Conservation (phyloP, 2,797 vertebrate species). For the Macrochelys suwanniensis region DNA sequence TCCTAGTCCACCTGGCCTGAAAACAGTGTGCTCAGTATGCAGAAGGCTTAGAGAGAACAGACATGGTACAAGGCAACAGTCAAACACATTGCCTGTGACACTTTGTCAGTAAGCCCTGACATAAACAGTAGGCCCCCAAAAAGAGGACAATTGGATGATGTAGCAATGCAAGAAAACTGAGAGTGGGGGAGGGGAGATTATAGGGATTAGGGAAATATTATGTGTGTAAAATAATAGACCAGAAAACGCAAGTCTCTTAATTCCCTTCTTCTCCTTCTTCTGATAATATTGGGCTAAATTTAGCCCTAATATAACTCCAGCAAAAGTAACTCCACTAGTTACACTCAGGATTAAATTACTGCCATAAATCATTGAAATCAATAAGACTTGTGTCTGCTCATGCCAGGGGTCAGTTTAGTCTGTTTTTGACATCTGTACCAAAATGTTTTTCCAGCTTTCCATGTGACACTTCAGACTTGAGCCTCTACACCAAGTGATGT, state of each 20-base stretch:
- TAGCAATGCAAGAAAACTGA: neutral
- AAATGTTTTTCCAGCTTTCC: conserved; percentile 7
- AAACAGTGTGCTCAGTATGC: neutral
- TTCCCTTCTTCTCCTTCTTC: conserved; percentile 2
- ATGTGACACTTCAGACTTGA: neutral
- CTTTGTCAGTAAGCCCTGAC: conserved; percentile 2
- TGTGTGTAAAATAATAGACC: neutral
- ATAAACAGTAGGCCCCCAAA: neutral
- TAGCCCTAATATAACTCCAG: neutral
- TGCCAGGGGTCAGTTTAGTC: conserved; percentile 26
- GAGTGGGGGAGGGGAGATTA: neutral
- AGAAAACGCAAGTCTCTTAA: neutral
- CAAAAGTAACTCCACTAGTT: neutral
- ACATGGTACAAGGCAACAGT: conserved; percentile 8
- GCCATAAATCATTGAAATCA: conserved; percentile 29
- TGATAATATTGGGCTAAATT: conserved; percentile 27
- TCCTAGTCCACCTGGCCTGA: neutral
- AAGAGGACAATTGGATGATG: neutral
- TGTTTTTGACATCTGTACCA: neutral
- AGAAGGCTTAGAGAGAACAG: neutral
- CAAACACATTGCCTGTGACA: conserved; percentile 14
- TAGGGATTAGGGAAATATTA: neutral
- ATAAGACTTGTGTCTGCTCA: neutral
- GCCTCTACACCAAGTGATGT: neutral
- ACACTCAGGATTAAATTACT: conserved; percentile 1